These are phyloP conservation scores for Sapayoa aenigma DNA, from an alignment of 2,113 vertebrate genomes.

Conservation along the genomic window DNA sequence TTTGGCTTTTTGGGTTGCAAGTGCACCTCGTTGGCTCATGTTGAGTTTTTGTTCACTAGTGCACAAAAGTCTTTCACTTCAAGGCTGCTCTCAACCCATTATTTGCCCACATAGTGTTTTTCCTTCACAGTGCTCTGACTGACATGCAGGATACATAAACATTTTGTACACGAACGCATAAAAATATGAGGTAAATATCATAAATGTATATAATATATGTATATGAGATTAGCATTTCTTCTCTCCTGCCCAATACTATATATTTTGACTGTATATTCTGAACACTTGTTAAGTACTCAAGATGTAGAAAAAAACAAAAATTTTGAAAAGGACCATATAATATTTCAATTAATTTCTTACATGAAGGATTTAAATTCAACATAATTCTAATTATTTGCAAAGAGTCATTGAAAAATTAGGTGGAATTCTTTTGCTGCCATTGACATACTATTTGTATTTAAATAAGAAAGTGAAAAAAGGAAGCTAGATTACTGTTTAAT, in stretches of 20 bases:
- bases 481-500: not conserved
- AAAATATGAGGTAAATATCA: not conserved
- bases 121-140: not conserved
- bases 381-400: not conserved
- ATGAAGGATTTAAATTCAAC: not conserved
- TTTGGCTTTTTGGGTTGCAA: not conserved
- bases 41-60: not conserved
- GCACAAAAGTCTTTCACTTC: not conserved
- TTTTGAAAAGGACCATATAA: not conserved
- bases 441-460: not conserved
- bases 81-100: not conserved
- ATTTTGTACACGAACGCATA: not conserved
- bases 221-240: not conserved
- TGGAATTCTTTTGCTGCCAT: not conserved
- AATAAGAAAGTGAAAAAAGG: not conserved
- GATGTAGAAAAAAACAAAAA: not conserved
- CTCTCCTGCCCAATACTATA: not conserved
- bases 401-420: not conserved
- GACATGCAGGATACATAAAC: not conserved
- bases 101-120: no score
- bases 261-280: not conserved
- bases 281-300: not conserved
- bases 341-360: not conserved
- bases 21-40: no score
- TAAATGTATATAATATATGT: not conserved